Base-by-base conservation (phyloP, 2,113 vertebrate genomes). In the Pachycephala philippinensis region DNA sequence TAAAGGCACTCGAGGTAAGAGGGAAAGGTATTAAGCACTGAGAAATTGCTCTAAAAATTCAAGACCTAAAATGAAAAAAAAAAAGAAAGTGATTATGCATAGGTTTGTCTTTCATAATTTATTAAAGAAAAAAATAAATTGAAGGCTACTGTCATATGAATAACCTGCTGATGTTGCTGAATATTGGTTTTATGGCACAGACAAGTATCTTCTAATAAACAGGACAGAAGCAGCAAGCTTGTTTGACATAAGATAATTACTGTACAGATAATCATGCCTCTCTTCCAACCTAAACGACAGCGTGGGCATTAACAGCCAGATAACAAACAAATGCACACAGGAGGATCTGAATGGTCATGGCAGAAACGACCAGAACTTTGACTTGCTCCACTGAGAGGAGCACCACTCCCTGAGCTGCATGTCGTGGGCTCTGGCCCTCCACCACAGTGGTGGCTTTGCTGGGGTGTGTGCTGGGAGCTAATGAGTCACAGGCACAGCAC, bases 401-500 rank as follows among this genome's bases (percentile, higher is more conserved):
- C 57, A 27, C 10, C 57, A 12, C 57, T 37, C 35, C 33, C 1
- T 5, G 54, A 35, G 37, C 80, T 57, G 68, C 0, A 0, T 45
- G 77, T 4, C 7, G 4, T 59, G 44, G 35, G 63, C 78, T 9
- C 56, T 22, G 40, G 33, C 37, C 4, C n/a, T 57, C 44, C 39
- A 30, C 31, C 27, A 9, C 44, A 42, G 57, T 18, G 5, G 19
- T 65, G 22, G 1, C 69, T 64, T 79, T 91, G 82, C 92, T 82
- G 87, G 66, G 78, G 5, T 93, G 59, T 88, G 74, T 88, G 28
- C 71, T 69, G 33, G 76, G 45, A 84, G 71, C n/a, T 54, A 33
- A 52, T 79, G 79, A 97, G 47, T 96, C 93, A 54, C 42, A n/a
- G 12, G 21, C 23, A 23, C 69, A 49, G 49, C 39, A 14, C 90